phyloP scores from a whole-genome alignment of 2,888 invertebrate species.

The Sclerodermus sp. region DNA sequence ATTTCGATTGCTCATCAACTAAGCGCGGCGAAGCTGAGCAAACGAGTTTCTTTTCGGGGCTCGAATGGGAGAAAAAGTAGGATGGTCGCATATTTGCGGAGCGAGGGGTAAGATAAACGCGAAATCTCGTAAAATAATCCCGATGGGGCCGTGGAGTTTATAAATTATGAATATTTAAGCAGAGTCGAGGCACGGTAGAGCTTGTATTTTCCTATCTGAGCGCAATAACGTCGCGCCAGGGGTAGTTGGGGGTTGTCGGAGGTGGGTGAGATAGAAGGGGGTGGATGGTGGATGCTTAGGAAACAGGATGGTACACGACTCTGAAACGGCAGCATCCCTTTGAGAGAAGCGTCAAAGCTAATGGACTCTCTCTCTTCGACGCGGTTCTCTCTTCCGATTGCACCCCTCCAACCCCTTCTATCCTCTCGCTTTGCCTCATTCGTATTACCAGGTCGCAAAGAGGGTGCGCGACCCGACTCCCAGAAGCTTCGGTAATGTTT shows the following conservation, averaged over 20 bases:
- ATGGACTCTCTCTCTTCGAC: constrained; percentile 37
- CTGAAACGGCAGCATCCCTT: constrained; percentile 50
- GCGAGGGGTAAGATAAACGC: no score
- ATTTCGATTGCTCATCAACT: no score
- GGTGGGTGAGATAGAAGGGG: no score
- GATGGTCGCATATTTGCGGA: no score
- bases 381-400: constrained; percentile 6
- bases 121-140: no score
- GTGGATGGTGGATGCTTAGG: constrained; percentile 45
- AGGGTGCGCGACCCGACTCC: background rate
- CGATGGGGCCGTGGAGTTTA: constrained; percentile 27
- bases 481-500: constrained; percentile 33
- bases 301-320: constrained; percentile 48
- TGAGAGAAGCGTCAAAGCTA: constrained; percentile 55
- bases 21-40: no score
- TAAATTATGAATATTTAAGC: constrained; percentile 50
- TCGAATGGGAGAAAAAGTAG: no score
- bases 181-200: constrained; percentile 10
- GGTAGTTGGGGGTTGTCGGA: no score
- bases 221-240: constrained; percentile 32
- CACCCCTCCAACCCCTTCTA: background rate
- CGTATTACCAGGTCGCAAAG: no score
- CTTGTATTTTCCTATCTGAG: constrained; percentile 29
- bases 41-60: no score
- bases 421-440: no score